These are phyloP conservation scores for Allacma fusca DNA, from an alignment of 2,888 invertebrate species.

Conservation along the genomic window DNA sequence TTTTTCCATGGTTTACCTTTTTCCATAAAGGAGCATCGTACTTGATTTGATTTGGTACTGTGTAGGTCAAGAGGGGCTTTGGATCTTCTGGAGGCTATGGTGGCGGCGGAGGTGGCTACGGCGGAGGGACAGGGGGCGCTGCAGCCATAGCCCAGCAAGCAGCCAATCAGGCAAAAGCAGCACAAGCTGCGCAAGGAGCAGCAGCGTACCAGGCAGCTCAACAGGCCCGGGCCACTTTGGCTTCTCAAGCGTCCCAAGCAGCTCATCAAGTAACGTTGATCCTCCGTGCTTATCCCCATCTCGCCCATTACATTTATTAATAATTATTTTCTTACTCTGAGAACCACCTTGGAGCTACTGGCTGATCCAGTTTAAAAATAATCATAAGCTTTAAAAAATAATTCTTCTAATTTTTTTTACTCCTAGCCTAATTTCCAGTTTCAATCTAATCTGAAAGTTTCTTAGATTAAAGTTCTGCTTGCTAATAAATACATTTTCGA, in stretches of 20 bases:
- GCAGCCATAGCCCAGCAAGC: constrained; percentile 60
- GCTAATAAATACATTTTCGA: no score
- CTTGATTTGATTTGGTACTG: no score
- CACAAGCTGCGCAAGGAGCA: constrained; percentile 52
- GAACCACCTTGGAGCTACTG: no score
- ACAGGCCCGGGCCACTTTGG: constrained; percentile 50
- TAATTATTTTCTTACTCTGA: neutral
- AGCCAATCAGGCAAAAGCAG: constrained; percentile 59
- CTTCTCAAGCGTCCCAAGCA: constrained; percentile 56
- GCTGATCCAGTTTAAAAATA: no score
- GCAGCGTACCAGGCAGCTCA: constrained; percentile 54
- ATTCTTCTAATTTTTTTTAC: no score
- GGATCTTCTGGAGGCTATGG: constrained; percentile 30
- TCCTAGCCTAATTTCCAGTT: no score
- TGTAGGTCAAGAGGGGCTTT: constrained; percentile 32
- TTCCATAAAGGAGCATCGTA: no score
- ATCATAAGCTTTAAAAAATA: no score
- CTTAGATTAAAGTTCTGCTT: no score
- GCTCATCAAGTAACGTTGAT: constrained; percentile 42
- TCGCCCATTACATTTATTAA: constrained; percentile 14
- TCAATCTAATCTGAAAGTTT: no score
- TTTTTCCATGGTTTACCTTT: no score
- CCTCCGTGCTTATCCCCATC: constrained; percentile 8
- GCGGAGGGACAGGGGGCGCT: constrained; percentile 55
- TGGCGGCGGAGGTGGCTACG: constrained; percentile 34